Base-by-base conservation (phyloP, 2,888 invertebrate species). In the Sympetrum striolatum region DNA sequence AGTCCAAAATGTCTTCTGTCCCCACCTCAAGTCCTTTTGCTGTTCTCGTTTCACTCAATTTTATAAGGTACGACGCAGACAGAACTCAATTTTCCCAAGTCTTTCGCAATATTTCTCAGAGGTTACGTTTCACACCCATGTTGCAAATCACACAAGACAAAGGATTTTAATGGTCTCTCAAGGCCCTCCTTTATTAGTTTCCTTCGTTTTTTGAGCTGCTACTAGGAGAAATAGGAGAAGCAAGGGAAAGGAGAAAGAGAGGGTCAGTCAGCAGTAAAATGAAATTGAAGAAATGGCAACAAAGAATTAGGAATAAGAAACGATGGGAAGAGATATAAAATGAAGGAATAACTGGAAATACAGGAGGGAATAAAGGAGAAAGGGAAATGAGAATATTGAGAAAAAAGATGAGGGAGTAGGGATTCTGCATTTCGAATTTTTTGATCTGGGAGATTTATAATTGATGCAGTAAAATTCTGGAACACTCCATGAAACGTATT, bases 151-250 rank as follows among this genome's bases (percentile, higher is more conserved):
- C 5, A n/a, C 10, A 0, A 60, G 60, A 60, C 0, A 15, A 15
- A 60, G 60, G 4, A n/a, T 22, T 60, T 60, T 22, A 60, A 18
- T 6, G 18, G n/a, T 18, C 18, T 18, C 6, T 18, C 5, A 18
- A 60, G 18, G 60, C 18, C 18, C 0, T 5, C 5, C 60, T 18
- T 93, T 93, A 92, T 93, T 93, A 93, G 93, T 93, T 6, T 39
- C 39, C 39, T 39, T 39, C 6, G 39, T 6, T 39, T 39, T 5
- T 93, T 93, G 93, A 93, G 93, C 93, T 93, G 93, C 93, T 93
- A 93, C 92, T 92, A 92, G 92, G 53, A 44, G 35, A 6, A 2
- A 92, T 91, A 92, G 92, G 91, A 92, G 92, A 92, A 92, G 92
- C 92, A 92, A 93, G 93, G 92, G 93, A 93, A 93, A 92, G 93